A percentile compares a stretch with the other conserved stretches of the same genome.
These are phyloP conservation scores for Selene dorsalis DNA, from an alignment of 2,797 vertebrate genomes.

Conservation along the genomic window DNA sequence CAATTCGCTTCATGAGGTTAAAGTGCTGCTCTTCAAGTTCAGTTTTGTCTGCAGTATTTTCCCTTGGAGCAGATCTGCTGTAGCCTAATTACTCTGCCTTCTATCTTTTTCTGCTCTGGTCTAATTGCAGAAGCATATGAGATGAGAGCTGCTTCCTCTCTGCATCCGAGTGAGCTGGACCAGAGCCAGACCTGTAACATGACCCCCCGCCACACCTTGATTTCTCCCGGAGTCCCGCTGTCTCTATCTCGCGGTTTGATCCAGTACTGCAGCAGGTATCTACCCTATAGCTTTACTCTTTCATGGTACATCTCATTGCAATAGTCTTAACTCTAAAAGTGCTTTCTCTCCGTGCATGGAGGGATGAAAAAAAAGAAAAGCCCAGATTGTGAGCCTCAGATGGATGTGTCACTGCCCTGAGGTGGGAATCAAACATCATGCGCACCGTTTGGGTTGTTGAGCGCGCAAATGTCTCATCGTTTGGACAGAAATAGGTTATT, in stretches of 20 bases:
- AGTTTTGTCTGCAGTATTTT: slow-evolving; percentile 7
- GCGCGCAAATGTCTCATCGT: background rate
- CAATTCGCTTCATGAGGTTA: background rate
- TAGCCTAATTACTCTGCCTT: slow-evolving; percentile 21
- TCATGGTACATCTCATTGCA: background rate
- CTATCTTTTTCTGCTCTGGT: slow-evolving; percentile 8
- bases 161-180: slow-evolving; percentile 32
- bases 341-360: background rate
- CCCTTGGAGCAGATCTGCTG: slow-evolving; percentile 26
- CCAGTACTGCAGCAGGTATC: slow-evolving; percentile 52
- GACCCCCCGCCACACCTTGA: slow-evolving; percentile 56
- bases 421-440: background rate
- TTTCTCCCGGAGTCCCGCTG: slow-evolving; percentile 40
- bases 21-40: slow-evolving; percentile 11
- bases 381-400: background rate
- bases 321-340: slow-evolving; percentile 7
- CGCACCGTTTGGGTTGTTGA: background rate
- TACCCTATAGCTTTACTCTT: background rate
- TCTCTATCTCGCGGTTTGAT: slow-evolving; percentile 68
- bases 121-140: slow-evolving; percentile 34
- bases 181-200: slow-evolving; percentile 38
- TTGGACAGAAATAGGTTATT: slow-evolving; percentile 1
- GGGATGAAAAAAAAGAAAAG: background rate
- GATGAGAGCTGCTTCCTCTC: slow-evolving; percentile 20
- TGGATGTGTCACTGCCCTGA: background rate